Conservation (phyloP, 2,888 invertebrate species). For the Andrena marginata region DNA sequence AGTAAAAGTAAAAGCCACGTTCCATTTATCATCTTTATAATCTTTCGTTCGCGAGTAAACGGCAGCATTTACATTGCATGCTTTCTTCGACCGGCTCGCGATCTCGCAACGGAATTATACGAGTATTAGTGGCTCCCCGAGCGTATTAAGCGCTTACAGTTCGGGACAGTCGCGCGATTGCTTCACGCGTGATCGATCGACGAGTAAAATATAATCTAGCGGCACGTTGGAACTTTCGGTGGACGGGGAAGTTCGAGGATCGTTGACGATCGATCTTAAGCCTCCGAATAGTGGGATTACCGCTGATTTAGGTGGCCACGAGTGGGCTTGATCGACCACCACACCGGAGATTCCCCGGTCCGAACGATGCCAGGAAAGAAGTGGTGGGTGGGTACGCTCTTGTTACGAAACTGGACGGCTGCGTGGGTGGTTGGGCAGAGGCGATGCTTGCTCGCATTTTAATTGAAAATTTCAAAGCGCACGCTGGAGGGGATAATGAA, state of each 20-base stretch:
- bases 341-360: slow-evolving; percentile 14
- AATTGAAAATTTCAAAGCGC: slow-evolving; percentile 39
- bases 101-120: background rate
- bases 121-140: background rate
- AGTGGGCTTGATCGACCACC: background rate
- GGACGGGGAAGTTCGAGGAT: slow-evolving; percentile 19
- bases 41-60: background rate
- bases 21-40: background rate
- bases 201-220: slow-evolving; percentile 4
- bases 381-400: slow-evolving; percentile 1
- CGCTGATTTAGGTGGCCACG: background rate
- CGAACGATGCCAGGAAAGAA: background rate
- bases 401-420: slow-evolving; percentile 36
- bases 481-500: slow-evolving; percentile 21
- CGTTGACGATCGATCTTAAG: slow-evolving; percentile 12
- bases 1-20: background rate
- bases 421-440: slow-evolving; percentile 34
- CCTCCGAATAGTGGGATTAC: slow-evolving; percentile 13
- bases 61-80: background rate
- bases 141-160: background rate
- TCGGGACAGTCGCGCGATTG: slow-evolving; percentile 7
- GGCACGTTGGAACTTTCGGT: too few relatives aligned
- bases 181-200: slow-evolving; percentile 26
- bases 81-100: background rate
- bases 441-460: slow-evolving; percentile 41